Evolutionary conservation across 2,113 vertebrate species (phyloP).

Genomic region (Phycodurus eques): DNA sequence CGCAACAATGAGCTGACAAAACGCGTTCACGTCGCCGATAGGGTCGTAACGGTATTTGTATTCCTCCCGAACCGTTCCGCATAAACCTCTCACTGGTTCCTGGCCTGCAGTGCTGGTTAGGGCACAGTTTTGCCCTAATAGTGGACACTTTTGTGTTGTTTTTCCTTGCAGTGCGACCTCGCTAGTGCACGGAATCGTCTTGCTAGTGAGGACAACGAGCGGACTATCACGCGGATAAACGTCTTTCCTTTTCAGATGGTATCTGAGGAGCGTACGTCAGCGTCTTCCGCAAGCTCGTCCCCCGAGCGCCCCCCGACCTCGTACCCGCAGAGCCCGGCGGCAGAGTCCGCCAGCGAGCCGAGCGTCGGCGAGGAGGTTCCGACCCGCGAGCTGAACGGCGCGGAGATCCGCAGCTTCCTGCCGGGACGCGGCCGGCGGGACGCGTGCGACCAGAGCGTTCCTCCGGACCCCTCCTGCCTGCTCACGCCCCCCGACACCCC

Average conservation of each 20-base stretch:
- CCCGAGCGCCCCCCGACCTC: conserved; percentile 7
- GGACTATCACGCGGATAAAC: too few species aligned
- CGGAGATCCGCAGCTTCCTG: conserved; percentile 59
- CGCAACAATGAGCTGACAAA: too few species aligned
- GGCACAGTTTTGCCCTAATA: too few species aligned
- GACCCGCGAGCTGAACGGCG: conserved; percentile 72
- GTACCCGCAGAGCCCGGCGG: conserved; percentile 11
- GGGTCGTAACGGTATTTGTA: too few species aligned
- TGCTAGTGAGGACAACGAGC: too few species aligned
- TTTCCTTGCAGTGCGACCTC: too few species aligned
- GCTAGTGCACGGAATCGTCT: too few species aligned
- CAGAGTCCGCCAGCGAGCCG: conserved; percentile 49
- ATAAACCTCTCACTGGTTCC: too few species aligned
- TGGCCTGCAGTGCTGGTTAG: too few species aligned
- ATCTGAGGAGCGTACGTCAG: conserved; percentile 20
- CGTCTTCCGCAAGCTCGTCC: conserved; percentile 16
- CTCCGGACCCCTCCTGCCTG: conserved; percentile 77
- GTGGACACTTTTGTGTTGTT: too few species aligned
- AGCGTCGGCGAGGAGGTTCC: conserved; percentile 68
- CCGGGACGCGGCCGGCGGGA: conserved; percentile 44
- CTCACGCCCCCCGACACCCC: conserved; percentile 79
- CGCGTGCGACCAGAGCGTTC: conserved; percentile 67
- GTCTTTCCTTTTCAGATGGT: neutral
- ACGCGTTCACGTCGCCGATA: too few species aligned
- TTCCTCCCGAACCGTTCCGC: too few species aligned